These are phyloP conservation scores for Anarsia innoxiella DNA, from an alignment of 2,888 invertebrate species.

Conservation along the genomic window DNA sequence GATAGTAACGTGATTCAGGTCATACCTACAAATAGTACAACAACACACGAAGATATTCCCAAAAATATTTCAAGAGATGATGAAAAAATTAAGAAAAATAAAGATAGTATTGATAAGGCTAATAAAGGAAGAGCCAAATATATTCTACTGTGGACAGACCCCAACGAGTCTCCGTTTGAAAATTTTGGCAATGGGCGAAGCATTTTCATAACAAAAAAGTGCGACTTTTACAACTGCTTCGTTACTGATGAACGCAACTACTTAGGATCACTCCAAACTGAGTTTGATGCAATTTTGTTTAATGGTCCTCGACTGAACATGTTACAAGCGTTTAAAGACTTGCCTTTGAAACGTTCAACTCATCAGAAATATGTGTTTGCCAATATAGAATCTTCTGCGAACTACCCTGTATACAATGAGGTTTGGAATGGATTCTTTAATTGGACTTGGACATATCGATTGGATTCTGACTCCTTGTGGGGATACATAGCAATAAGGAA, in stretches of 20 bases:
- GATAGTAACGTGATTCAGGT: no score
- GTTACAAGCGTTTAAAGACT: no score
- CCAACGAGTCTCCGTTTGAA: slow-evolving; percentile 34
- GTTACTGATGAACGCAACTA: slow-evolving; percentile 38
- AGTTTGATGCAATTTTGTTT: slow-evolving; percentile 45
- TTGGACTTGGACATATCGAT: slow-evolving; percentile 1
- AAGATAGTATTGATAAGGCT: no score
- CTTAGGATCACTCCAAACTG: slow-evolving; percentile 31
- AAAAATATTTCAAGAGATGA: no score
- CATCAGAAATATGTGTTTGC: slow-evolving; percentile 3
- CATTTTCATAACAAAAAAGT: slow-evolving; percentile 38
- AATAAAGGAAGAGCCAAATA: no score
- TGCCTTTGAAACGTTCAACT: background rate
- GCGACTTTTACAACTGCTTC: slow-evolving; percentile 45
- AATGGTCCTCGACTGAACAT: slow-evolving; percentile 38
- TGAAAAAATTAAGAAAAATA: no score
- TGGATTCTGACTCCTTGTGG: background rate
- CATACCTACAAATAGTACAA: no score
- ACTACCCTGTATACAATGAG: slow-evolving; percentile 44
- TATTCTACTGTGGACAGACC: slow-evolving; percentile 47
- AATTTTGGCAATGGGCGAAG: slow-evolving; percentile 40
- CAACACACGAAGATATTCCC: no score
- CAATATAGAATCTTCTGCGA: slow-evolving; percentile 14
- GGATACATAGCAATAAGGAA: background rate
- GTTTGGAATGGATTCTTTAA: slow-evolving; percentile 31